Conservation (phyloP, 2,797 vertebrate genomes). For the Amphiprion clarkii region DNA sequence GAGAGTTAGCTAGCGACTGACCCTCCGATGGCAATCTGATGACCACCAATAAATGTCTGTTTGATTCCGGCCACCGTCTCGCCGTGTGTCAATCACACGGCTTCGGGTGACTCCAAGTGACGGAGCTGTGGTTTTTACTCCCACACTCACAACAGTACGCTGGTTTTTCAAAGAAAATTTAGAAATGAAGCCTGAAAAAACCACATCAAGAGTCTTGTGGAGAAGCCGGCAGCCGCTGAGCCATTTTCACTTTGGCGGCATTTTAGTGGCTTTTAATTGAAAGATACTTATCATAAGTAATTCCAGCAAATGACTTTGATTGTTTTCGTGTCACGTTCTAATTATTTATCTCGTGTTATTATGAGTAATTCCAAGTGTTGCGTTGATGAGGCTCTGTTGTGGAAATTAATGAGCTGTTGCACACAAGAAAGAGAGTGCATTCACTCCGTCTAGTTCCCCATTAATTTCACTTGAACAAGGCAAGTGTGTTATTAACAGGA, state of each 20-base stretch:
- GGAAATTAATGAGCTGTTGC: conserved; percentile 59
- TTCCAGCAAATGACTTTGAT: conserved; percentile 58
- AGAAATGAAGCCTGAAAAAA: conserved; percentile 8
- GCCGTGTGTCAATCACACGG: conserved; percentile 47
- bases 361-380: conserved; percentile 44
- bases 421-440: conserved; percentile 45
- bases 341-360: conserved; percentile 62
- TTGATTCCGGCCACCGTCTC: conserved; percentile 32
- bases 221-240: conserved; percentile 33
- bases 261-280: conserved; percentile 57
- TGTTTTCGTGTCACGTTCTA: conserved; percentile 56
- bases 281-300: conserved; percentile 57
- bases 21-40: conserved; percentile 65
- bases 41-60: conserved; percentile 72
- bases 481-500: conserved; percentile 22
- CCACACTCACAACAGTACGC: neutral
- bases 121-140: conserved; percentile 34
- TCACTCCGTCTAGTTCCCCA: conserved; percentile 23
- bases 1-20: conserved; percentile 56
- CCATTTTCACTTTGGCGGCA: conserved; percentile 23
- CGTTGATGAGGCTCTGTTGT: conserved; percentile 46
- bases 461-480: conserved; percentile 42
- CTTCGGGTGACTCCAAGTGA: conserved; percentile 10
- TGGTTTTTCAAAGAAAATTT: conserved; percentile 10
- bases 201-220: conserved; percentile 1